A percentile compares a stretch with the other conserved stretches of the same genome.
Conservation (phyloP, 2,888 invertebrate species). For the Pristionchus mayeri region DNA sequence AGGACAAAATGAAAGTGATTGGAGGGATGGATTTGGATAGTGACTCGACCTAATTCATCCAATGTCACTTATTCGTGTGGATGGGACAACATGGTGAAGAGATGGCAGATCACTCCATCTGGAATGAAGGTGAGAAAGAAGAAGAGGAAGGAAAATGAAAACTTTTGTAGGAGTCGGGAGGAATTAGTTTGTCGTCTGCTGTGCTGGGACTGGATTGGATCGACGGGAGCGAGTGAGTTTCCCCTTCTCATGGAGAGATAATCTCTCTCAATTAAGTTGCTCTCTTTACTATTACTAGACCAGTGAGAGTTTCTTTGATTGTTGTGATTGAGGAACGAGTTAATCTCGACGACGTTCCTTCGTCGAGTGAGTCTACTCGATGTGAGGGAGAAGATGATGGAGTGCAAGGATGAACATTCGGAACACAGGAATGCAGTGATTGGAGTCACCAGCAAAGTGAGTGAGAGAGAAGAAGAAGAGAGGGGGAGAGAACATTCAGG, state of each 20-base stretch:
- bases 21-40: conserved; percentile 45
- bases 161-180: not conserved
- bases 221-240: conserved; percentile 5
- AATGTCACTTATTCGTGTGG: not conserved
- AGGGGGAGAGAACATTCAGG: not conserved
- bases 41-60: conserved; percentile 33
- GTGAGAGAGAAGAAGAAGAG: not conserved
- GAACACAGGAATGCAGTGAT: conserved; percentile 41
- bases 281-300: no score
- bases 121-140: not conserved
- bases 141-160: not conserved
- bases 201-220: conserved; percentile 40
- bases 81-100: conserved; percentile 40
- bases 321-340: conserved; percentile 20
- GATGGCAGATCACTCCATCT: conserved; percentile 43
- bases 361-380: conserved; percentile 38
- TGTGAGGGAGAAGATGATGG: conserved; percentile 4
- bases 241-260: not conserved
- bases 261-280: no score
- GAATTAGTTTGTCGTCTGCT: conserved; percentile 18
- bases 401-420: not conserved
- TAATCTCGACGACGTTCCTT: conserved; percentile 33
- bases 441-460: conserved; percentile 27
- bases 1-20: not conserved
- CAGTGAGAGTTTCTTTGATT: no score